Evolutionary conservation across 2,113 vertebrate genomes (phyloP).

Genomic region (Sorex araneus): DNA sequence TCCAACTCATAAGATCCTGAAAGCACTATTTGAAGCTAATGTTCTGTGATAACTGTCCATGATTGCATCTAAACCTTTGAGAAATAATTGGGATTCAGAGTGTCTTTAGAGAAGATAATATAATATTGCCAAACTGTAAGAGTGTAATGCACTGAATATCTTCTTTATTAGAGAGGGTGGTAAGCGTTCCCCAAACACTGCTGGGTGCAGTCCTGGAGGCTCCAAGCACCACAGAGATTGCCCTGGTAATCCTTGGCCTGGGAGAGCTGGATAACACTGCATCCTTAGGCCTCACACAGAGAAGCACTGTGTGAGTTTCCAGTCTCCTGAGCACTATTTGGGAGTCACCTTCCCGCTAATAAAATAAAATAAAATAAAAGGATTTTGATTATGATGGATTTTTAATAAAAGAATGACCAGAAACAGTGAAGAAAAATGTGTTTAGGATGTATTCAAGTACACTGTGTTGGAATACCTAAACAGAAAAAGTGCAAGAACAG

Average conservation of each 20-base stretch:
- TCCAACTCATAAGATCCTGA: not conserved
- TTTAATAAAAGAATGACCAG: conserved; percentile 15
- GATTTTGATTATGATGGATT: not conserved
- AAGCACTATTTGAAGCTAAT: not conserved
- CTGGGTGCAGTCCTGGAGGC: no score
- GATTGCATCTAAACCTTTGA: not conserved
- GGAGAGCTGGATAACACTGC: no score
- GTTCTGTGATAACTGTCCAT: not conserved
- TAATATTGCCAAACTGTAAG: not conserved
- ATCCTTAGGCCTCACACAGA: no score
- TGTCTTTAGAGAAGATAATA: not conserved
- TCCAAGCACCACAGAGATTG: no score
- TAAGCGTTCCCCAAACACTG: no score
- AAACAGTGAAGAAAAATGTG: not conserved
- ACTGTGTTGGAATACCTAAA: not conserved
- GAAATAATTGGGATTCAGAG: not conserved
- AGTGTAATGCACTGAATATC: not conserved
- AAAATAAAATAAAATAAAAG: not conserved
- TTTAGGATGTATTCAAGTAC: not conserved
- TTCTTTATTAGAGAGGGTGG: no score
- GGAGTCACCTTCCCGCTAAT: not conserved
- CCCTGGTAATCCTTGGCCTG: no score
- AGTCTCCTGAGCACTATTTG: no score
- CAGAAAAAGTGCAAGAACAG: not conserved
- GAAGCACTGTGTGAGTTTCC: no score